Base-by-base conservation (phyloP, 2,888 invertebrate genomes). In the Calameuta idolon region DNA sequence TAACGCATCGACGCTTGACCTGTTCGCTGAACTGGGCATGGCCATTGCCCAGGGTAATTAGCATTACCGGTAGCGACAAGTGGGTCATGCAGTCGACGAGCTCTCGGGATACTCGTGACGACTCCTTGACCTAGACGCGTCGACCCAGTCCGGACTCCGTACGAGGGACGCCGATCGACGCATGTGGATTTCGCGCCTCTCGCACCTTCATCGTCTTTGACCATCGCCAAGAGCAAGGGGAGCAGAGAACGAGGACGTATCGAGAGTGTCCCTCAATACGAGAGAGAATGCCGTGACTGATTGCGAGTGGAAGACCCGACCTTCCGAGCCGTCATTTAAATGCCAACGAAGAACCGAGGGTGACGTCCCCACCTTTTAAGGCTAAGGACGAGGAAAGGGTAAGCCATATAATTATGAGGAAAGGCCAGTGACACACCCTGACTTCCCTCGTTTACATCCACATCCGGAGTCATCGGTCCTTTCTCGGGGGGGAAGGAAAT, bases 281-380 rank as follows among this genome's bases (percentile, higher is more conserved):
- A 15, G 15, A 40, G 40, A 40, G 15, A 40, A 40, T 40, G 40
- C 4, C 40, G 40, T 40, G 40, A 40, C 40, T 40, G 40, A 15
- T 15, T 40, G 40, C 5, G 15, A 1, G 40, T 15, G 15, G 15
- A 15, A 40, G 40, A 5, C 40, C 15, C 40, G 40, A 40, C 40
- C 40, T 40, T 40, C 40, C 40, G 15, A 15, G 40, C 40, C 87
- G 88, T 89, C 86, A 87, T 87, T 89, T 89, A 89, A 89, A 89
- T 89, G 89, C 84, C 88, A 89, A 83, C 84, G 81, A 79, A 83
- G 79, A 33, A 71, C 71, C 40, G 69, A 75, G 74, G 77, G 77
- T 69, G 37, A 4, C 5, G 15, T 15, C 15, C 40, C 40, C 40
- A 40, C 69, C 69, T 76, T 55, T 69, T 69, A 37, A 68, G 75